Conservation (phyloP, 2,113 vertebrate genomes). For the Pomatorhinus ruficollis region DNA sequence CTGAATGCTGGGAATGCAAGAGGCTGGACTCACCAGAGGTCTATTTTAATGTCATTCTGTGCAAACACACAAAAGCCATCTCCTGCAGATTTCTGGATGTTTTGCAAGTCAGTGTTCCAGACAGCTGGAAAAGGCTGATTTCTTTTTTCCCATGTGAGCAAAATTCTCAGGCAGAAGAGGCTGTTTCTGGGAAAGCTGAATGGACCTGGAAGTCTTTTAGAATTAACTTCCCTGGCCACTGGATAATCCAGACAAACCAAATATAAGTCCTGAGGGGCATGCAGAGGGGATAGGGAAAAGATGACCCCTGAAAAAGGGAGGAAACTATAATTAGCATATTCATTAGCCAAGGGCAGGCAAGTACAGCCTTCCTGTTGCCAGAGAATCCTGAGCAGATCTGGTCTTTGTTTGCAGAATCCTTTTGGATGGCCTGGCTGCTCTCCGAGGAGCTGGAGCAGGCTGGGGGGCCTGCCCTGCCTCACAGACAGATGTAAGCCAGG, state of each 20-base stretch:
- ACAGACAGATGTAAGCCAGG: conserved; percentile 13
- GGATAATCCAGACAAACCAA: background rate
- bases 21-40: background rate
- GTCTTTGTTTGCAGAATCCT: background rate
- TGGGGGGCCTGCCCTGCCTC: conserved; percentile 11
- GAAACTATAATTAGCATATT: background rate
- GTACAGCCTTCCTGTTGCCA: background rate
- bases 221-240: background rate
- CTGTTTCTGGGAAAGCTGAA: background rate
- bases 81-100: background rate
- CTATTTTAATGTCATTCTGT: background rate
- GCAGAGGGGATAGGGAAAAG: background rate
- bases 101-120: conserved; percentile 15
- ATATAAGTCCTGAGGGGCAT: background rate
- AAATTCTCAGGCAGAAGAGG: background rate
- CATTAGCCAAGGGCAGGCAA: background rate
- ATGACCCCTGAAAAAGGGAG: background rate
- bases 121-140: conserved; percentile 9
- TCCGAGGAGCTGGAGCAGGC: background rate
- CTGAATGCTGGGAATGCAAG: background rate
- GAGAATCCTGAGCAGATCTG: background rate
- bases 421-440: background rate
- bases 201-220: background rate
- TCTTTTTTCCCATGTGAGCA: background rate
- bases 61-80: background rate